Percentiles rank a stretch among this genome's conserved stretches.
These are phyloP conservation scores for Corvus moneduloides DNA, from an alignment of 2,113 vertebrate genomes.

Conservation along the genomic window DNA sequence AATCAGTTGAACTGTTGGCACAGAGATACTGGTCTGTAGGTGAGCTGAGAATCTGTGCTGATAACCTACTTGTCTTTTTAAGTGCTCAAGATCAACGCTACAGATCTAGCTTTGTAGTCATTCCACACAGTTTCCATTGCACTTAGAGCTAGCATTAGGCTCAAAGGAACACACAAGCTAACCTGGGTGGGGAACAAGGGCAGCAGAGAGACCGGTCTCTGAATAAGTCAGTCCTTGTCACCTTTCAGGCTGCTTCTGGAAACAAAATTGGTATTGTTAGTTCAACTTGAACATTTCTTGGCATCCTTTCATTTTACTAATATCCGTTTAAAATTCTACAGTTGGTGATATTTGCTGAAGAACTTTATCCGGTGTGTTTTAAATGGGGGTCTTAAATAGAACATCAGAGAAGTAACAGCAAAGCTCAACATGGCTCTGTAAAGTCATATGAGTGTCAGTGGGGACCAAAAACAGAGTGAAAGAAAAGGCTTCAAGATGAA, in stretches of 20 bases:
- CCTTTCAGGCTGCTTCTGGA: slow-evolving; percentile 33
- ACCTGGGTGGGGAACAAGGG: not conserved
- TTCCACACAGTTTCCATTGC: not conserved
- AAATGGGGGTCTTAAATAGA: not conserved
- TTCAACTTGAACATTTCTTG: not conserved
- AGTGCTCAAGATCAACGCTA: not conserved
- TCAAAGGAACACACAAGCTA: not conserved
- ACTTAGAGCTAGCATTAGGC: not conserved
- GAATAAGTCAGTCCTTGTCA: slow-evolving; percentile 16
- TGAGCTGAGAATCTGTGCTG: not conserved
- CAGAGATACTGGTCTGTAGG: not conserved
- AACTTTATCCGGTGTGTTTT: not conserved
- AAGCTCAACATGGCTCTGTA: not conserved
- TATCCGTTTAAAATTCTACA: not conserved
- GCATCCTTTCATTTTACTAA: not conserved
- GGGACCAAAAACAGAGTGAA: not conserved
- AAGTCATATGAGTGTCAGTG: not conserved
- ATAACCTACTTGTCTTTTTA: not conserved
- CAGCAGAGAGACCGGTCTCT: not conserved
- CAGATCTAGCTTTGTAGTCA: not conserved
- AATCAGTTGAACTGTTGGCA: not conserved
- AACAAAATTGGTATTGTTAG: slow-evolving; percentile 3
- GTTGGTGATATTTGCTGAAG: not conserved
- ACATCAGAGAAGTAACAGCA: not conserved
- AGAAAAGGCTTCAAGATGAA: not conserved